A percentile compares a stretch with the other conserved stretches of the same genome.
Conservation (phyloP, 1,140 invertebrate genomes). For the Zaprionus taronus region DNA sequence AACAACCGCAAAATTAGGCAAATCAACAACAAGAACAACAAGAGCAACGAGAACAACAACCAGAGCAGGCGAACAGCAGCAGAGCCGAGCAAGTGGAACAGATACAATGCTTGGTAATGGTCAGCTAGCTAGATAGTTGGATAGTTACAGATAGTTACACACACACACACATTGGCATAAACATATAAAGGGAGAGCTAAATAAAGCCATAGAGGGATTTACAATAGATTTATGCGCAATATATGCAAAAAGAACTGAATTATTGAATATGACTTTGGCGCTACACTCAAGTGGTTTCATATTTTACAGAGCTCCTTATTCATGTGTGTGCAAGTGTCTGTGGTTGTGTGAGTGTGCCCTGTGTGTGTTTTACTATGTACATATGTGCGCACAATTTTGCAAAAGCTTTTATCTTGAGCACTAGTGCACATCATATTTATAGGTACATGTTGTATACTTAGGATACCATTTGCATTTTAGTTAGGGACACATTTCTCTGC, state of each 20-base stretch:
- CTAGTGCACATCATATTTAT: constrained; percentile 7
- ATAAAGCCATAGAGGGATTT: constrained; percentile 50
- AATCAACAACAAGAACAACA: constrained; percentile 63
- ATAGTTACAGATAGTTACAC: constrained; percentile 30
- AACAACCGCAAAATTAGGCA: constrained; percentile 73
- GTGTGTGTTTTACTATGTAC: background rate
- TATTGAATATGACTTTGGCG: constrained; percentile 33
- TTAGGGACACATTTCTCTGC: background rate
- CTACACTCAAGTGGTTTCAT: background rate
- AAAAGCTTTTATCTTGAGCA: background rate
- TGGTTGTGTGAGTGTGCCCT: background rate
- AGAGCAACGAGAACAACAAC: constrained; percentile 22
- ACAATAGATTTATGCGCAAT: constrained; percentile 44
- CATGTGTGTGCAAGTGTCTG: background rate
- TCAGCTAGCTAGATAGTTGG: constrained; percentile 35
- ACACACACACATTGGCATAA: constrained; percentile 8
- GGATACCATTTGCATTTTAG: background rate
- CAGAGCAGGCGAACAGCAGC: constrained; percentile 27
- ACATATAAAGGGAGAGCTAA: constrained; percentile 23
- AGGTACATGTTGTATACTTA: background rate
- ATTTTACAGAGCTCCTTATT: background rate
- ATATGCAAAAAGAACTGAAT: constrained; percentile 29
- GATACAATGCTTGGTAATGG: constrained; percentile 20
- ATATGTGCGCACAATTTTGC: background rate
- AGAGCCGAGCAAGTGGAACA: constrained; percentile 59